Conservation (phyloP, 2,797 vertebrate genomes). For the Choloepus didactylus region DNA sequence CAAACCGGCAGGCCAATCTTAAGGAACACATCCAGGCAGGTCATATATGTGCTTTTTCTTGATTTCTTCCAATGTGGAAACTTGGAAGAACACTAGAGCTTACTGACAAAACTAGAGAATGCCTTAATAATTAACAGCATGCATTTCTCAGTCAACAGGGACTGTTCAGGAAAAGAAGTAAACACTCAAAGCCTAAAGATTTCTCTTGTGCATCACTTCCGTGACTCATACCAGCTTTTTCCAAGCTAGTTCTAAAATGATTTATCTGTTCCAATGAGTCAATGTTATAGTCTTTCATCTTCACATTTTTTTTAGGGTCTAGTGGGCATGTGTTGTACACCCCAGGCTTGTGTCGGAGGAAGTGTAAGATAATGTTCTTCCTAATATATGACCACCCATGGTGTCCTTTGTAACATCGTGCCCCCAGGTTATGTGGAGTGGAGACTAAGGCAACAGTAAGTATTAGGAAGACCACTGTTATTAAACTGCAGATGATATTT, state of each 20-base stretch:
- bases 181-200: slow-evolving; percentile 47
- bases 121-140: slow-evolving; percentile 11
- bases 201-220: slow-evolving; percentile 44
- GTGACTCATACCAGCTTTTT: slow-evolving; percentile 16
- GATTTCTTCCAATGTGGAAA: not conserved
- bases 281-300: not conserved
- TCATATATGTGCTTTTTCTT: not conserved
- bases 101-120: not conserved
- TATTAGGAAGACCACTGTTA: not conserved
- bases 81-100: not conserved
- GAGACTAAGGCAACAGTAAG: not conserved
- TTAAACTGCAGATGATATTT: not conserved
- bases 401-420: not conserved
- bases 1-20: not conserved
- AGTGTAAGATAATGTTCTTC: rapidly evolving
- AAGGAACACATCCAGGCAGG: not conserved
- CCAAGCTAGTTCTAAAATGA: not conserved
- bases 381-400: not conserved
- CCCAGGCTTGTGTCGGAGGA: not conserved
- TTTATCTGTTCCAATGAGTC: not conserved
- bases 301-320: not conserved
- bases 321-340: not conserved
- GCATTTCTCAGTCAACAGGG: not conserved
- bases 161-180: slow-evolving; percentile 17
- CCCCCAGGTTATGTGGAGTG: not conserved